Conservation (phyloP, 1,140 invertebrate species). For the Eurytemora carolleeae region DNA sequence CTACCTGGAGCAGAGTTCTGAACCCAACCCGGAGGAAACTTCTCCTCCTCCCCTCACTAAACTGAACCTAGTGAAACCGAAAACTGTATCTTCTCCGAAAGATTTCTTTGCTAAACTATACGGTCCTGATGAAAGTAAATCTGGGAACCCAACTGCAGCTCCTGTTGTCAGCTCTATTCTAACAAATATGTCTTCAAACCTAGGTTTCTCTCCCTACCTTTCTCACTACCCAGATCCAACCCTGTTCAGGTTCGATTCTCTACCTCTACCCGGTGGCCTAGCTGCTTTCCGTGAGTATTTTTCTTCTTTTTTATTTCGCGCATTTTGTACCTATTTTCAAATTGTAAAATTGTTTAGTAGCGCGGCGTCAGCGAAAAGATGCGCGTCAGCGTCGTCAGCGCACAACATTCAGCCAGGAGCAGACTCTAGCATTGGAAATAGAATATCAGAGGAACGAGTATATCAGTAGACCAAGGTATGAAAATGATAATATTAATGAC, state of each 20-base stretch:
- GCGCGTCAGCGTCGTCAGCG: constrained; percentile 62
- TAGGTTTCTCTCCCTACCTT: too few species aligned
- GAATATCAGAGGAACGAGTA: constrained; percentile 78
- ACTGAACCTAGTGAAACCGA: too few species aligned
- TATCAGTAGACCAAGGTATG: constrained; percentile 46
- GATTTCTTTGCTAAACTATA: background rate
- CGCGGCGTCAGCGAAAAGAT: constrained; percentile 58
- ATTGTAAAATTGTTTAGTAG: constrained; percentile 36
- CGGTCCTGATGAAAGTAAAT: background rate
- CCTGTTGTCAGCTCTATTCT: too few species aligned
- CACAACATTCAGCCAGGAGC: constrained; percentile 82
- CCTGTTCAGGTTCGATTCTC: background rate
- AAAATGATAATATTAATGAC: background rate
- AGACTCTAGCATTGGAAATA: constrained; percentile 67
- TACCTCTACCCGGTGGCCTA: background rate
- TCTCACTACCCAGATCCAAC: background rate
- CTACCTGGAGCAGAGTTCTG: too few species aligned
- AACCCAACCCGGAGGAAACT: too few species aligned
- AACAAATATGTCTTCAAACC: too few species aligned
- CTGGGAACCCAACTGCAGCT: too few species aligned
- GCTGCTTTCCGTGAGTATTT: background rate
- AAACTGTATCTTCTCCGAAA: background rate
- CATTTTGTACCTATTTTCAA: too few species aligned
- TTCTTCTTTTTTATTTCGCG: too few species aligned
- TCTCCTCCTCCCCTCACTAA: too few species aligned